Evolutionary conservation across 2,797 vertebrate genomes (phyloP), one percentile per base, ranked within the genome.

Genomic region (Lates japonicus): DNA sequence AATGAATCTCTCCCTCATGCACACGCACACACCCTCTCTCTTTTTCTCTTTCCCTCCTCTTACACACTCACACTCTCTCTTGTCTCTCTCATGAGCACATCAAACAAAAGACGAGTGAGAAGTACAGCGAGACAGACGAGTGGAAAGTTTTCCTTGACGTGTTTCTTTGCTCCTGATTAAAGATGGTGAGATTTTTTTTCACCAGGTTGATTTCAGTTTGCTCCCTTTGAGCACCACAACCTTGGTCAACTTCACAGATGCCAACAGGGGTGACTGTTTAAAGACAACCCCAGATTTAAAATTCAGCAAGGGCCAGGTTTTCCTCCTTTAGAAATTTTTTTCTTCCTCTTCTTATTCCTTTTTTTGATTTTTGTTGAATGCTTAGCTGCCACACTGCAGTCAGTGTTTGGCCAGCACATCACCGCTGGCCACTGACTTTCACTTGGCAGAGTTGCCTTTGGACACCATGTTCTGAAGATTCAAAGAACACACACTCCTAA

Each of bases 61-160:
- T 49, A 29, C 59, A 59, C 72, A 55, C 48, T 58, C 55, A 16
- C 51, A 33, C 29, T 64, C 64, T 55, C 65, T 62, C 35, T 22
- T 12, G 49, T 85, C 78, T 91, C 88, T 87, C 85, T 84, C 42
- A 16, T 33, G 85, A 92, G 71, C 60, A 88, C 75, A 89, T 90
- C 89, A 88, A 91, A 92, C 76, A 83, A 86, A 76, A 88, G 74
- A 62, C 22, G 16, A 51, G 62, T 35, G 49, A 78, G 63, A 29
- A 57, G 42, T 33, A 33, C 64, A 52, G 25, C 2, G 19, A 74
- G 46, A 60, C 19, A 46, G 66, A 82, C 29, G 4, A 75, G 62
- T 71, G 22, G 12, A 70, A 66, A 0, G 70, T 61, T 87, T 90
- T 80, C 70, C 72, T 80, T 69, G 80, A 86, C 68, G 74, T 4